Base-by-base conservation (phyloP, 2,797 vertebrate genomes). In the Epinephelus awoara region DNA sequence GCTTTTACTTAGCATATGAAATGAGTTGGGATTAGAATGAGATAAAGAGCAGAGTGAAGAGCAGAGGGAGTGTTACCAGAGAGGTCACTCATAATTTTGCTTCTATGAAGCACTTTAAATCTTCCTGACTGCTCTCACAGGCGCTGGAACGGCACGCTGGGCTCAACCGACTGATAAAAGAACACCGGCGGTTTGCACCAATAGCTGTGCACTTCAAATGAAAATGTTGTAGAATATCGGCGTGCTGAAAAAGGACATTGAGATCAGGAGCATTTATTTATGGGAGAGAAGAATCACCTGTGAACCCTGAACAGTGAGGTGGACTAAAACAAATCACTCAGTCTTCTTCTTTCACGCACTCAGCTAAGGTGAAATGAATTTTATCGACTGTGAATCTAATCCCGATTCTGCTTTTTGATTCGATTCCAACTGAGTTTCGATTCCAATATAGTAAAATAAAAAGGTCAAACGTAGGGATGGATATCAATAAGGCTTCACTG, bases 1-100 rank as follows among this genome's bases (percentile, higher is more conserved):
- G 92, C 91, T 92, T 92, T 92, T 92, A 93, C 91, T 95, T 94
- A 92, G 91, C 92, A 94, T 94, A 94, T 93, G 83, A 95, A 95
- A 94, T 93, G 91, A 94, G 91, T 84, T 82, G 83, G 93, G 93
- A 95, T 95, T 95, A 94, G 84, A 89, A 80, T 47, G 84, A 92
- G 90, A 94, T 93, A 89, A 91, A 93, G 91, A 90, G 88, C 73
- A 66, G 59, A 81, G 82, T 86, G 89, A 86, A 88, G 89, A 93
- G 92, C 82, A 80, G 68, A 81, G 75, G 76, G 89, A 88, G 87
- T 77, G 83, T 85, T 87, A 91, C 54, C 70, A 88, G 90, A 87
- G 80, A 91, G 91, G 92, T 94, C 93, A 93, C 87, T 93, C 88
- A 83, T 89, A 70, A 91, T 90, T 93, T 89, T 77, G 85, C 79